Evolutionary conservation across 2,888 invertebrate genomes (phyloP).

Genomic region (Cephus pulcher): DNA sequence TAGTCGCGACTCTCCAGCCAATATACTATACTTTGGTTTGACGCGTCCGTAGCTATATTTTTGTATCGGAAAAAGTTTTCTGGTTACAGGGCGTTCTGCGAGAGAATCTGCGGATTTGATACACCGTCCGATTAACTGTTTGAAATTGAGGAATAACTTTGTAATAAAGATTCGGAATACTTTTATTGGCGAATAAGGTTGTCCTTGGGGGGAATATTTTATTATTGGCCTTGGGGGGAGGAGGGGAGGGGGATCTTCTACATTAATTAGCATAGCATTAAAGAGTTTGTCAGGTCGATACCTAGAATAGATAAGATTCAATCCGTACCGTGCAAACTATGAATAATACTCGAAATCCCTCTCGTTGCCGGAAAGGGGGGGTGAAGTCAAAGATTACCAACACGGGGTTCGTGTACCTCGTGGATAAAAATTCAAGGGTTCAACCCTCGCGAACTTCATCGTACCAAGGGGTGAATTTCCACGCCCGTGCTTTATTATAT

Average conservation of each 20-base stretch:
- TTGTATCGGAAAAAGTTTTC: background rate
- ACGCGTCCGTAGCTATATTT: background rate
- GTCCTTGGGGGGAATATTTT: background rate
- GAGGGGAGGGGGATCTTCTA: background rate
- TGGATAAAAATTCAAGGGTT: background rate
- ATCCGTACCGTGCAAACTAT: background rate
- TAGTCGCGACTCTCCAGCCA: background rate
- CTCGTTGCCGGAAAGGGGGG: background rate
- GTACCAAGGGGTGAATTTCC: background rate
- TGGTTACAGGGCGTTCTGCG: background rate
- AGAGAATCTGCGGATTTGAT: background rate
- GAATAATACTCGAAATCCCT: background rate
- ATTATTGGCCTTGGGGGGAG: too few species aligned
- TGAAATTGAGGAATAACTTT: background rate
- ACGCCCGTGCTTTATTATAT: conserved; percentile 2
- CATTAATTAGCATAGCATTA: background rate
- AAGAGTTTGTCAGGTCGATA: background rate
- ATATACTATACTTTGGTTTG: background rate
- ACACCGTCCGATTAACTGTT: background rate
- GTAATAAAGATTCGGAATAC: background rate
- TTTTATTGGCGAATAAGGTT: background rate
- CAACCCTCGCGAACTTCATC: background rate
- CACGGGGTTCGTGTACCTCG: background rate
- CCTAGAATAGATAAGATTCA: background rate
- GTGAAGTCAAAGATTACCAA: background rate